phyloP scores from a whole-genome alignment of 2,113 vertebrate species.

The Bombycilla garrulus region DNA sequence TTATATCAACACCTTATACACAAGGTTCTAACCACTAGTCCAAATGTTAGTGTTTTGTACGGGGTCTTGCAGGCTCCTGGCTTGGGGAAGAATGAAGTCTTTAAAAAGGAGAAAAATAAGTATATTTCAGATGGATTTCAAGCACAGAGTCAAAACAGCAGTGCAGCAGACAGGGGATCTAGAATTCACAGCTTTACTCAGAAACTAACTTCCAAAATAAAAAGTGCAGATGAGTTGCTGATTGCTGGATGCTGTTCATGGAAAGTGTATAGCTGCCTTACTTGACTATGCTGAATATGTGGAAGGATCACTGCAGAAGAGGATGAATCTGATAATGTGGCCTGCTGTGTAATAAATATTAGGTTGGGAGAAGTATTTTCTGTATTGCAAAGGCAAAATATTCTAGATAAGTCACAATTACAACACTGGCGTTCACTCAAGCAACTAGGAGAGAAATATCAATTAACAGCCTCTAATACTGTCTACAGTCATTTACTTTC shows the following conservation, averaged over 20 bases:
- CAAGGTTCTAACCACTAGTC: neutral
- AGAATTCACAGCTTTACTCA: neutral
- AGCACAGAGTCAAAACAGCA: neutral
- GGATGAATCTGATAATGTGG: conserved; percentile 47
- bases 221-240: neutral
- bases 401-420: neutral
- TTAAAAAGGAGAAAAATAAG: neutral
- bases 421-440: neutral
- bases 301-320: conserved; percentile 45
- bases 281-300: neutral
- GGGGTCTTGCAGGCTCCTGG: neutral
- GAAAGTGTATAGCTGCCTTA: neutral
- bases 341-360: conserved; percentile 78
- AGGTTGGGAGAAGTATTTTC: conserved; percentile 55
- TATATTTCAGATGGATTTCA: neutral
- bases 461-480: neutral
- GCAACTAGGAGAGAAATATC: neutral
- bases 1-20: neutral
- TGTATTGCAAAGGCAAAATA: conserved; percentile 49
- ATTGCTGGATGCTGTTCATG: neutral
- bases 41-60: neutral
- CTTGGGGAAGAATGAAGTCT: neutral
- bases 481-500: neutral
- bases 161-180: neutral
- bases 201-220: neutral